Percentiles rank a stretch among this genome's conserved stretches.
phyloP scores from a whole-genome alignment of 1,140 invertebrate genomes.

The Drosophila pectinifera region DNA sequence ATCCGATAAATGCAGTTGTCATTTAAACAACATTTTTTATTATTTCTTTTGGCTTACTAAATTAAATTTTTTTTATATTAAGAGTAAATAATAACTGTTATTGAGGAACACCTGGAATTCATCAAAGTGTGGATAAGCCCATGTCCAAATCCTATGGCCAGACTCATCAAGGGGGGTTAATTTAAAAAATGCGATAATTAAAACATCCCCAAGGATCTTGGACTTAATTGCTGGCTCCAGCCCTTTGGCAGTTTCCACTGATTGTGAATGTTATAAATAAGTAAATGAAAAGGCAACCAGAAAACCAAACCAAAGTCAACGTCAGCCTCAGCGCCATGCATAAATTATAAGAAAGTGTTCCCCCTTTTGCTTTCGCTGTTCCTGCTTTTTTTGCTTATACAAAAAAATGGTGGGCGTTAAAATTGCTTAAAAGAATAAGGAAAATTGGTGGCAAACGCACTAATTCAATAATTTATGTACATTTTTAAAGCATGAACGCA shows the following conservation, averaged over 20 bases:
- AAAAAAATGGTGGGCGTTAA: constrained; percentile 3
- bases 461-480: constrained; percentile 14
- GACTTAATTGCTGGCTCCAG: constrained; percentile 1
- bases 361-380: neutral
- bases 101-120: too few species aligned
- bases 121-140: too few species aligned
- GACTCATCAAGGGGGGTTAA: neutral
- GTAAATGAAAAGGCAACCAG: constrained; percentile 5
- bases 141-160: neutral
- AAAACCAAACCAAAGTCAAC: constrained; percentile 21
- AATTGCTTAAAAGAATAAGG: constrained; percentile 14
- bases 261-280: constrained; percentile 21
- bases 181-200: constrained; percentile 8
- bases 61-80: too few species aligned
- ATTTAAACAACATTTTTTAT: too few species aligned
- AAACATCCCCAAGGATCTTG: constrained; percentile 18
- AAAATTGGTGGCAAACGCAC: constrained; percentile 12
- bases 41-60: too few species aligned
- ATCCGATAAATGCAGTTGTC: too few species aligned
- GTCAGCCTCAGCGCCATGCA: constrained; percentile 6
- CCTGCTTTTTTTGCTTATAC: neutral
- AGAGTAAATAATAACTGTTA: too few species aligned
- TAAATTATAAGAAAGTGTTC: constrained; percentile 9
- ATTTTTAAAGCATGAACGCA: constrained; percentile 11
- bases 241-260: constrained; percentile 11